These are phyloP conservation scores for Emys orbicularis DNA, from an alignment of 2,797 vertebrate genomes.

Conservation along the genomic window DNA sequence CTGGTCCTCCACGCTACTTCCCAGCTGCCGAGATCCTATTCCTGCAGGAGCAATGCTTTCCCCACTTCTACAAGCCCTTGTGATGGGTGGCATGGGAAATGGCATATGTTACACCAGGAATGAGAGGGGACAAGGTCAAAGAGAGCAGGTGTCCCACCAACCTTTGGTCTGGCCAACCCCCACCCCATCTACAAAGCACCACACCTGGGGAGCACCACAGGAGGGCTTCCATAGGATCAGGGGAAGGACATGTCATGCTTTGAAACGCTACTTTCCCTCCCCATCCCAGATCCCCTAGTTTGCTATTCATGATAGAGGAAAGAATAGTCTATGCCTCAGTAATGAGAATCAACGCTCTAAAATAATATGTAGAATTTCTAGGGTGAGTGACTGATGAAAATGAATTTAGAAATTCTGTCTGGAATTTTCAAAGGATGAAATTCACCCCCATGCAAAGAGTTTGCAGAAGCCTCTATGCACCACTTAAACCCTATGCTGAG, in stretches of 20 bases:
- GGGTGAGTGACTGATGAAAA: not conserved
- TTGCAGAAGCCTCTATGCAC: conserved; percentile 4
- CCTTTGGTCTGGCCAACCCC: not conserved
- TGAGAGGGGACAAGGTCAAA: not conserved
- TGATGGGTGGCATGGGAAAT: not conserved
- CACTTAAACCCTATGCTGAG: not conserved
- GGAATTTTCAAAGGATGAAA: not conserved
- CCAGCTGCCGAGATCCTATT: not conserved
- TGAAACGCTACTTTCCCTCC: not conserved
- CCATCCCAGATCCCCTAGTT: not conserved
- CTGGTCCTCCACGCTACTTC: not conserved
- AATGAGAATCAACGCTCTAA: not conserved
- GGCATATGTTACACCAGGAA: not conserved
- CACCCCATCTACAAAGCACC: not conserved
- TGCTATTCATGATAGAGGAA: not conserved
- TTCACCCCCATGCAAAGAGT: not conserved
- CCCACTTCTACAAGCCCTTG: not conserved
- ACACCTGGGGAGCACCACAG: not conserved
- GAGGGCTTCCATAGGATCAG: not conserved
- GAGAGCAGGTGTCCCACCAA: not conserved
- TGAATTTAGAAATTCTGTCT: not conserved
- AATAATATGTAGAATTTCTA: not conserved
- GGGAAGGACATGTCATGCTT: not conserved
- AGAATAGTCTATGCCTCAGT: not conserved
- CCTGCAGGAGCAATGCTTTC: not conserved